phyloP scores from a whole-genome alignment of 2,888 invertebrate species.

The Drosophila pullipes region DNA sequence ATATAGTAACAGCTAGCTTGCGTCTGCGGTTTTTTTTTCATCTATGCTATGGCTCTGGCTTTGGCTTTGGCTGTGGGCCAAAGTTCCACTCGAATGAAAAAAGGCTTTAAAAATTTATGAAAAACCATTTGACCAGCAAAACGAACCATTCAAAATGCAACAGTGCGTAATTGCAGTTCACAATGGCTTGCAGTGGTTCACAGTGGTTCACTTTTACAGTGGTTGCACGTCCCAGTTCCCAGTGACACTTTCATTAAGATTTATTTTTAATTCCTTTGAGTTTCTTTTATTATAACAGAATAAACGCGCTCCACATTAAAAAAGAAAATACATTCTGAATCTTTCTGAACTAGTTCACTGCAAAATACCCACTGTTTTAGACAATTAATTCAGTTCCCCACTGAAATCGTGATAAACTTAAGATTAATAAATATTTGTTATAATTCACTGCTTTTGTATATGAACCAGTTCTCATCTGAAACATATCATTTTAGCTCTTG shows the following conservation, averaged over 20 bases:
- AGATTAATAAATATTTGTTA: background rate
- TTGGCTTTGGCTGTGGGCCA: constrained; percentile 48
- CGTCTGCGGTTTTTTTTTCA: constrained; percentile 24
- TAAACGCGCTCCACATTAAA: background rate
- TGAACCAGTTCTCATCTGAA: background rate
- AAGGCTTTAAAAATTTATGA: constrained; percentile 71
- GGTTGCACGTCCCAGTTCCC: background rate
- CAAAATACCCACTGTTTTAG: background rate
- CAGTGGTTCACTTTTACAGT: background rate
- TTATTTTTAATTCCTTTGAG: background rate
- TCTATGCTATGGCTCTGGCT: background rate
- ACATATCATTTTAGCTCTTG: background rate
- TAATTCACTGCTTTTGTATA: background rate
- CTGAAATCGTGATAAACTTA: background rate
- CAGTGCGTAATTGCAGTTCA: constrained; percentile 45
- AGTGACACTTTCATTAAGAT: background rate
- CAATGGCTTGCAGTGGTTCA: constrained; percentile 4
- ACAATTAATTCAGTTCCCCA: background rate
- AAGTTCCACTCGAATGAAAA: constrained; percentile 67
- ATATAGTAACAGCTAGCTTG: background rate
- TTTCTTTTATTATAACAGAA: background rate
- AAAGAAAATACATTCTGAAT: background rate
- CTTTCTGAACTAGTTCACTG: background rate
- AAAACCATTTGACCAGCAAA: constrained; percentile 62
- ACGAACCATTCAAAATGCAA: constrained; percentile 52